A percentile compares a stretch with the other conserved stretches of the same genome.
These are phyloP conservation scores for Dryobota labecula DNA, from an alignment of 2,888 invertebrate genomes.

Conservation along the genomic window DNA sequence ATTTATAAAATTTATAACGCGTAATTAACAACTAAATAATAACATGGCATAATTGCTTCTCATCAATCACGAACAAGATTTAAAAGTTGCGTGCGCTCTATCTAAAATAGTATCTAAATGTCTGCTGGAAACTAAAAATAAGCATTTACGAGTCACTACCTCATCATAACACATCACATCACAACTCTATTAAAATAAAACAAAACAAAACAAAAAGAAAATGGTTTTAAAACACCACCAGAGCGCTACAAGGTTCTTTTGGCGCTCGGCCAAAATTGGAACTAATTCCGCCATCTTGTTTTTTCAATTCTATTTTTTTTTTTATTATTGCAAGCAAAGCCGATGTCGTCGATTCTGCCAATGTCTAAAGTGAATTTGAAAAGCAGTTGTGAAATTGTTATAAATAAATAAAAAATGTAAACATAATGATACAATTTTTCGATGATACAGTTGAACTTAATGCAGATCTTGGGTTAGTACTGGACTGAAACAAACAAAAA, in stretches of 20 bases:
- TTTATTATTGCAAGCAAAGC: too few species aligned
- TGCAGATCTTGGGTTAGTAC: too few species aligned
- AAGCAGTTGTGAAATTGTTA: too few species aligned
- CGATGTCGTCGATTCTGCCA: too few species aligned
- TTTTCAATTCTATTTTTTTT: too few species aligned
- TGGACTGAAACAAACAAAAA: too few species aligned
- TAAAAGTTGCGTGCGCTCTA: background rate
- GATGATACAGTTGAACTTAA: too few species aligned
- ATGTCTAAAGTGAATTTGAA: too few species aligned
- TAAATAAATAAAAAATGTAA: too few species aligned
- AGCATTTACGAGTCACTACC: background rate
- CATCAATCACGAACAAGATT: conserved; percentile 1
- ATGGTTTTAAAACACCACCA: background rate
- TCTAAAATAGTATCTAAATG: background rate
- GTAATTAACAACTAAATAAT: background rate
- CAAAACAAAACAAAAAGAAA: background rate
- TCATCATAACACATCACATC: background rate
- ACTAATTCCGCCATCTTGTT: too few species aligned
- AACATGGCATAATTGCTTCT: background rate
- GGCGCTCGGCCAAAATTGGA: too few species aligned
- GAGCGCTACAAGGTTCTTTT: background rate
- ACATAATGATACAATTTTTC: too few species aligned
- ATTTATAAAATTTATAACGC: background rate
- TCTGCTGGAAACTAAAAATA: background rate
- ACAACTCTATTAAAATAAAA: background rate